Conservation (phyloP, 2,888 invertebrate species). For the Agrenia bidenticulata region DNA sequence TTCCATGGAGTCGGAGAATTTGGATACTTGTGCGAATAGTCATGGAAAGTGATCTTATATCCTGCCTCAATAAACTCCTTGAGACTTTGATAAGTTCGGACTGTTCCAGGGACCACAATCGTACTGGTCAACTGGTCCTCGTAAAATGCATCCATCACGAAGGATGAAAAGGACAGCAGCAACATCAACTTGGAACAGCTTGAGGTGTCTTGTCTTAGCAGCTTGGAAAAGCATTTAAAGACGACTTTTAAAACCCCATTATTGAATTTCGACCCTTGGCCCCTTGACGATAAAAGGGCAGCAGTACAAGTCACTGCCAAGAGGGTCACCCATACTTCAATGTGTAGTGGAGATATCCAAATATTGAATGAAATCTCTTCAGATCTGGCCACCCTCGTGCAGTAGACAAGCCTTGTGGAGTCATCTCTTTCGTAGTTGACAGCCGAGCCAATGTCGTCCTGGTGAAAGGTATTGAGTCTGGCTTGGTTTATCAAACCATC, state of each 20-base stretch:
- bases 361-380: background rate
- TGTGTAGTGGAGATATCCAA: background rate
- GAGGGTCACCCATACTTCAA: background rate
- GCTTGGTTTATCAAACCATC: too few relatives aligned
- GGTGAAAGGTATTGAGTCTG: too few relatives aligned
- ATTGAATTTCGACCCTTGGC: background rate
- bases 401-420: background rate
- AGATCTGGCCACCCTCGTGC: background rate
- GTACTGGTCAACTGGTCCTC: constrained; percentile 1
- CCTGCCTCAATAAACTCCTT: background rate
- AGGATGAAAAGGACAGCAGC: background rate
- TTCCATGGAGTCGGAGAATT: background rate
- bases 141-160: background rate
- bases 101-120: background rate
- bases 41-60: background rate
- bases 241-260: background rate
- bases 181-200: background rate
- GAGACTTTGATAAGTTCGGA: background rate
- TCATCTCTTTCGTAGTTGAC: background rate
- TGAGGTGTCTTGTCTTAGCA: background rate
- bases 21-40: background rate
- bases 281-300: background rate
- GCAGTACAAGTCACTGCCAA: background rate
- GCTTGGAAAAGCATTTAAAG: background rate
- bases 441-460: too few relatives aligned